phyloP scores from a whole-genome alignment of 2,113 vertebrate species.

The Myotis lucifugus region DNA sequence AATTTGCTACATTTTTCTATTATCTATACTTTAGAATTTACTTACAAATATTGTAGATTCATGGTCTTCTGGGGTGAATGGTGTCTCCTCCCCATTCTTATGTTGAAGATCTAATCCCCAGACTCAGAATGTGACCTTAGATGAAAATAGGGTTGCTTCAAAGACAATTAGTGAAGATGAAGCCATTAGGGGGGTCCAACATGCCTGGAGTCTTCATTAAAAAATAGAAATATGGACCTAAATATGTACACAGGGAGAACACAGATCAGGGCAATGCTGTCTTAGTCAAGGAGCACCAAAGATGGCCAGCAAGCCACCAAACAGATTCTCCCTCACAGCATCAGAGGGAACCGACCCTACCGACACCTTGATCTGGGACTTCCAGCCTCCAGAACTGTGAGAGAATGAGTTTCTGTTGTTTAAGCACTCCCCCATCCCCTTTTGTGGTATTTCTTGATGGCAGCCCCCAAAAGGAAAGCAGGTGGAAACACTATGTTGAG shows the following conservation, averaged over 20 bases:
- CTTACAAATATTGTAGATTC: not conserved
- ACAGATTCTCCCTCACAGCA: not conserved
- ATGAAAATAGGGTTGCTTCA: not conserved
- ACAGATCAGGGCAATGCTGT: rapidly evolving
- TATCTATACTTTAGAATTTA: not conserved
- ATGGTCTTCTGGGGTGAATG: not conserved
- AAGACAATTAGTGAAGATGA: not conserved
- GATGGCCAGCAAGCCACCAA: not conserved
- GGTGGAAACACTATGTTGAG: rapidly evolving
- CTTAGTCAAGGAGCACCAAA: not conserved
- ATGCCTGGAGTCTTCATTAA: not conserved
- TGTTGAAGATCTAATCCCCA: not conserved
- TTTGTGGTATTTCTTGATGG: not conserved
- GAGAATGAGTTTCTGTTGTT: not conserved
- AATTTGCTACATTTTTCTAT: not conserved
- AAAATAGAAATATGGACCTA: not conserved
- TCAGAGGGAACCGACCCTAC: not conserved
- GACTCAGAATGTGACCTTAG: not conserved
- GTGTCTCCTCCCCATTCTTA: not conserved
- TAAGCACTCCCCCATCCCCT: rapidly evolving
- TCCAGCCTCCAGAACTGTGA: not conserved
- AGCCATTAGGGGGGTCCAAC: not conserved
- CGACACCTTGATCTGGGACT: not conserved
- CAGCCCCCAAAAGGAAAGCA: not conserved
- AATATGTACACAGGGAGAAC: not conserved